Conservation (phyloP, 2,797 vertebrate genomes). For the Paratrypauchen microcephalus region DNA sequence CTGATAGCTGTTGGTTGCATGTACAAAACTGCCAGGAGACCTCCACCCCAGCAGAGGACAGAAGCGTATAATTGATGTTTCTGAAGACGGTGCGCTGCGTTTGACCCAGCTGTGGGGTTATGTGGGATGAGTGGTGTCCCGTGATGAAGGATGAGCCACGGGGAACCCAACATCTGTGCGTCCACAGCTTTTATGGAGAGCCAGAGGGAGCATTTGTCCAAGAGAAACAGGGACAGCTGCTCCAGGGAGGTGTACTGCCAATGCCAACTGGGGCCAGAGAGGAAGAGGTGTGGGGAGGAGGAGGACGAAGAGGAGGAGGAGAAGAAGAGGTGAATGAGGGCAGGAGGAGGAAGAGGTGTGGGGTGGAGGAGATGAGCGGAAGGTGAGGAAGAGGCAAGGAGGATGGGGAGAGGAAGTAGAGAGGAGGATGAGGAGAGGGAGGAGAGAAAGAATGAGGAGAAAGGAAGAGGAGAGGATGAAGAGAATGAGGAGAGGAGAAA, state of each 20-base stretch:
- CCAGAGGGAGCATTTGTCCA: conserved; percentile 44
- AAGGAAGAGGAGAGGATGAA: too few species aligned
- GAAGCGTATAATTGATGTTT: neutral
- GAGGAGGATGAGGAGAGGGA: too few species aligned
- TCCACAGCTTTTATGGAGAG: conserved; percentile 39
- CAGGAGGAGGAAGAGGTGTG: too few species aligned
- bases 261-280: conserved; percentile 45
- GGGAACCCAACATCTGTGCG: conserved; percentile 50
- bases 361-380: too few species aligned
- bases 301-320: conserved; percentile 25
- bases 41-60: conserved; percentile 5
- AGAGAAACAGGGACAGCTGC: conserved; percentile 49
- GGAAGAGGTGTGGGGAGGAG: conserved; percentile 18
- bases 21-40: neutral
- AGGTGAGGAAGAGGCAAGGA: too few species aligned
- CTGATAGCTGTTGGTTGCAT: neutral
- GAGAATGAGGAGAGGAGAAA: too few species aligned
- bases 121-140: neutral
- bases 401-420: neutral
- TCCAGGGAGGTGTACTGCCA: conserved; percentile 43
- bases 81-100: neutral
- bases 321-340: too few species aligned
- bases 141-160: conserved; percentile 28
- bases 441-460: too few species aligned
- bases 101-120: conserved; percentile 9